A percentile compares a stretch with the other conserved stretches of the same genome.
These are phyloP conservation scores for Caligus rogercresseyi DNA, from an alignment of 1,140 invertebrate species.

Conservation along the genomic window DNA sequence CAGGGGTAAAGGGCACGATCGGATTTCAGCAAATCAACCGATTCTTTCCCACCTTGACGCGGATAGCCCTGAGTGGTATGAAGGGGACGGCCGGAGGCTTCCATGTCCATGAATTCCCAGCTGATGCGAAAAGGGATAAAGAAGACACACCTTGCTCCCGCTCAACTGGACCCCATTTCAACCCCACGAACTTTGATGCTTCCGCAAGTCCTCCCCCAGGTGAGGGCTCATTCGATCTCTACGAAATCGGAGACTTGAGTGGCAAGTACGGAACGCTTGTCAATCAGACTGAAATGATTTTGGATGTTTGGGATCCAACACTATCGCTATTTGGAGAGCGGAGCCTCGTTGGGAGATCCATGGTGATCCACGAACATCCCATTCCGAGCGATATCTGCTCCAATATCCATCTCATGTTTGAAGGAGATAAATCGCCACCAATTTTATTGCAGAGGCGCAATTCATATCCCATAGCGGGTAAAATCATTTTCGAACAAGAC, in stretches of 20 bases:
- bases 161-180: constrained; percentile 31
- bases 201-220: constrained; percentile 26
- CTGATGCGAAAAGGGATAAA: constrained; percentile 27
- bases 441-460: constrained; percentile 32
- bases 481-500: constrained; percentile 64
- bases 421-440: constrained; percentile 21
- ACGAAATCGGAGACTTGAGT: constrained; percentile 67
- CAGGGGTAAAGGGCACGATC: constrained; percentile 60
- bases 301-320: constrained; percentile 51
- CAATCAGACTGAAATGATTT: constrained; percentile 24
- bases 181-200: constrained; percentile 33
- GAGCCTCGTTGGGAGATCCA: constrained; percentile 57
- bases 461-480: constrained; percentile 65
- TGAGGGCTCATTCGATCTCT: constrained; percentile 64
- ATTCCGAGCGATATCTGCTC: constrained; percentile 34
- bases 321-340: constrained; percentile 60
- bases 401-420: constrained; percentile 29
- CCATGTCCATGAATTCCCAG: constrained; percentile 35
- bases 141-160: constrained; percentile 28
- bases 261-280: constrained; percentile 48
- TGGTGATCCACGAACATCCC: constrained; percentile 47
- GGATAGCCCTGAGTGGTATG: constrained; percentile 46
- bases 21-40: constrained; percentile 58
- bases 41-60: constrained; percentile 62
- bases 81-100: constrained; percentile 32